Evolutionary conservation across 2,888 invertebrate species (phyloP).

Genomic region (Prenolepis imparis): DNA sequence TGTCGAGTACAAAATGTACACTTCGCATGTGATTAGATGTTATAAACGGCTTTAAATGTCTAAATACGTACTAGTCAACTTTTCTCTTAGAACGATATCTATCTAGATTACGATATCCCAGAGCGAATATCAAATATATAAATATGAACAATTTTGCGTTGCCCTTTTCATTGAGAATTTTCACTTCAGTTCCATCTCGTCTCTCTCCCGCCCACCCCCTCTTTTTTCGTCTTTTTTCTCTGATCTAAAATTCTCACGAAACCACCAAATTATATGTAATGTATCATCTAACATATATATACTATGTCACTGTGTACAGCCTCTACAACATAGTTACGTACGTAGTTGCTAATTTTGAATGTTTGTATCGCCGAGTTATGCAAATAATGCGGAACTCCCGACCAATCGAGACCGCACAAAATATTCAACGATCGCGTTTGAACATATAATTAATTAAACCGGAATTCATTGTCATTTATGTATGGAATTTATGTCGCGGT

Average conservation of each 20-base stretch:
- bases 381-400: not conserved
- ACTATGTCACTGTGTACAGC: not conserved
- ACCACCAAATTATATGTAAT: not conserved
- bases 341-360: slow-evolving; percentile 4
- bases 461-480: not conserved
- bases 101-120: not conserved
- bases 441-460: slow-evolving; percentile 31
- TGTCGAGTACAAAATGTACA: slow-evolving; percentile 22
- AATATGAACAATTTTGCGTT: slow-evolving; percentile 7
- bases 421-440: slow-evolving; percentile 32
- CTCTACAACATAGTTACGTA: not conserved
- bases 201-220: too few species aligned
- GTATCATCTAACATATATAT: not conserved
- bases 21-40: slow-evolving; percentile 6
- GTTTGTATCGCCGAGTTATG: not conserved
- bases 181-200: not conserved
- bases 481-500: slow-evolving; percentile 11
- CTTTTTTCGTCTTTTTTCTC: not conserved
- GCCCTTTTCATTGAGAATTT: not conserved
- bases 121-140: slow-evolving; percentile 1
- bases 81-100: slow-evolving; percentile 2
- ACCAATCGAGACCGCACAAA: not conserved
- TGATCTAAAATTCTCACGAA: slow-evolving; percentile 5
- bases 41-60: slow-evolving; percentile 41
- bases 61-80: slow-evolving; percentile 30